These are phyloP conservation scores for Cephus cinctus DNA, from an alignment of 1,140 invertebrate species.

Conservation along the genomic window DNA sequence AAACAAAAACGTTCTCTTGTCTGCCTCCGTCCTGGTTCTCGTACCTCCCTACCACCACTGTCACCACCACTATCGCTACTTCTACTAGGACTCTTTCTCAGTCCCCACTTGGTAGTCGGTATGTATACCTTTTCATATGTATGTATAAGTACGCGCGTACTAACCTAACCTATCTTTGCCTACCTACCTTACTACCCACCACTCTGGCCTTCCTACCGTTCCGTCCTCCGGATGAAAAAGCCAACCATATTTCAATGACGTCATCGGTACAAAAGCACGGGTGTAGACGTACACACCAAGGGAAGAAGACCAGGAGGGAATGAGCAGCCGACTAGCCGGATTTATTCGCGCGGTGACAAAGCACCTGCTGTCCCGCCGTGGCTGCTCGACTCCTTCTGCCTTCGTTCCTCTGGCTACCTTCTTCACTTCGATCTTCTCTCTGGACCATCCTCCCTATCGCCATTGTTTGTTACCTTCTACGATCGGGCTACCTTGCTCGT, in stretches of 20 bases:
- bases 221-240: conserved; percentile 23
- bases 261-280: conserved; percentile 41
- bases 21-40: conserved; percentile 16
- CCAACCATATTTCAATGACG: conserved; percentile 42
- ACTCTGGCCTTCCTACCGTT: conserved; percentile 8
- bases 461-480: conserved; percentile 33
- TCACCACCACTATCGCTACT: conserved; percentile 7
- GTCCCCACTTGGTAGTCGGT: too few species aligned
- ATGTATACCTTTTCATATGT: conserved; percentile 2
- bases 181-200: conserved; percentile 13
- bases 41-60: background rate
- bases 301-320: conserved; percentile 15
- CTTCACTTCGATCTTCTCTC: conserved; percentile 27
- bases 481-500: background rate
- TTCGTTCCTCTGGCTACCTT: conserved; percentile 29
- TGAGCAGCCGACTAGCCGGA: conserved; percentile 39
- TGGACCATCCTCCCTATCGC: conserved; percentile 24
- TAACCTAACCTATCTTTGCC: too few species aligned
- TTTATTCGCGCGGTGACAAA: conserved; percentile 54
- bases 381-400: conserved; percentile 18
- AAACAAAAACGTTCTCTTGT: conserved; percentile 52
- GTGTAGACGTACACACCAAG: conserved; percentile 34
- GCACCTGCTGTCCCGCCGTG: conserved; percentile 51
- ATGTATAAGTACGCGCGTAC: background rate
- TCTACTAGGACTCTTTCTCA: conserved; percentile 6